Evolutionary conservation across 2,797 vertebrate genomes (phyloP).

Genomic region (Neoniphon sammara): DNA sequence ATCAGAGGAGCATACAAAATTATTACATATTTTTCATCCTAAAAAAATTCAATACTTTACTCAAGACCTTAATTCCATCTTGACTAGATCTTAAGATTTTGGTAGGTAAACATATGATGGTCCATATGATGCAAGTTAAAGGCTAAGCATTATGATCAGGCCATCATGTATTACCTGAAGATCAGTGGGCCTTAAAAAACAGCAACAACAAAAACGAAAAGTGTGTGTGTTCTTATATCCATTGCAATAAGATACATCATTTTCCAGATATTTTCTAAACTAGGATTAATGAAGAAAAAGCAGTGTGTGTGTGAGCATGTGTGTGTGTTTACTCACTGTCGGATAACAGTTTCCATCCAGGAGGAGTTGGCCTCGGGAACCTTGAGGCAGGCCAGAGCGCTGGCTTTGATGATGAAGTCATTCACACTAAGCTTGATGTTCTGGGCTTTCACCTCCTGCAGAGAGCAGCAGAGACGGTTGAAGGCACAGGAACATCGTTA

Average conservation of each 20-base stretch:
- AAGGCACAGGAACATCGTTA: conserved; percentile 6
- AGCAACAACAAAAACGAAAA: too few relatives aligned
- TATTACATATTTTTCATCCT: too few relatives aligned
- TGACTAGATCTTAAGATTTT: not conserved
- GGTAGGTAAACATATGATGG: too few relatives aligned
- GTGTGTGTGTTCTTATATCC: too few relatives aligned
- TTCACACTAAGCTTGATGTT: conserved; percentile 96
- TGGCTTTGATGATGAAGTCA: conserved; percentile 98
- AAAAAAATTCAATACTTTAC: too few relatives aligned
- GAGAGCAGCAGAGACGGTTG: not conserved
- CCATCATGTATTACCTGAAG: not conserved
- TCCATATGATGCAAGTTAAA: not conserved
- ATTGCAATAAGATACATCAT: too few relatives aligned
- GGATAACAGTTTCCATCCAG: conserved; percentile 97
- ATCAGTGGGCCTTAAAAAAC: not conserved
- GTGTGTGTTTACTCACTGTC: conserved; percentile 88
- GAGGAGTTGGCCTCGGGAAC: conserved; percentile 98
- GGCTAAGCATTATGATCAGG: not conserved
- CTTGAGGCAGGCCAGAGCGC: conserved; percentile 94
- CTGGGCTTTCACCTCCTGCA: conserved; percentile 89
- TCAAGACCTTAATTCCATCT: too few relatives aligned
- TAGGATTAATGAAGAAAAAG: not conserved
- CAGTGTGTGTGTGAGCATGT: not conserved
- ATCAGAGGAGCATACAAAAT: not conserved
- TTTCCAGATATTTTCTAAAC: not conserved